Conservation (phyloP, 1,140 invertebrate genomes). For the Bombus impatiens region DNA sequence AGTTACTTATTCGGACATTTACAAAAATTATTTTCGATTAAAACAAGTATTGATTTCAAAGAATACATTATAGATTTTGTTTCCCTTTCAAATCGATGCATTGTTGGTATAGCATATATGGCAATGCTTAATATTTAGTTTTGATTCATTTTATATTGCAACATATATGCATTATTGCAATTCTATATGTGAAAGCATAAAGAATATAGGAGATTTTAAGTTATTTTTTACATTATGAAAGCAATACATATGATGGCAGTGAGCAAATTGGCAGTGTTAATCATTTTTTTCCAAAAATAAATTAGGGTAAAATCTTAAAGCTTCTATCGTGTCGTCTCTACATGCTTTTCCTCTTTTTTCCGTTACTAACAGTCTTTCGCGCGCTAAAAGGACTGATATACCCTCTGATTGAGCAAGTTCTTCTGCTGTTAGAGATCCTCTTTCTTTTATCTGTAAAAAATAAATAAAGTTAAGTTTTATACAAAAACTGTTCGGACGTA, state of each 20-base stretch:
- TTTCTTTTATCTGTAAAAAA: slow-evolving; percentile 87
- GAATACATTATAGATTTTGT: neutral
- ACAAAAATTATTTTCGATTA: neutral
- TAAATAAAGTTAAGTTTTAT: neutral
- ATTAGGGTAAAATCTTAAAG: slow-evolving; percentile 96
- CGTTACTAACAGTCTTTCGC: slow-evolving; percentile 91
- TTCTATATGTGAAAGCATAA: slow-evolving; percentile 16
- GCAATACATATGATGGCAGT: neutral
- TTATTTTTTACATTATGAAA: slow-evolving; percentile 16
- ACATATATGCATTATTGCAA: too few species aligned
- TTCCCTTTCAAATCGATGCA: slow-evolving; percentile 7
- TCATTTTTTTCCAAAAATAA: slow-evolving; percentile 84
- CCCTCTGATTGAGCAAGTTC: slow-evolving; percentile 91
- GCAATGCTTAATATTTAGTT: slow-evolving; percentile 3
- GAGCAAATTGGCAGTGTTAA: slow-evolving; percentile 61
- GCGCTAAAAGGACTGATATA: slow-evolving; percentile 94
- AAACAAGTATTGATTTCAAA: neutral
- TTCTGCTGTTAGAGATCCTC: slow-evolving; percentile 90
- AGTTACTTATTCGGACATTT: neutral
- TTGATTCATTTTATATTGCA: slow-evolving; percentile 4
- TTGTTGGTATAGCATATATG: slow-evolving; percentile 11
- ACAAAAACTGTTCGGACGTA: slow-evolving; percentile 38
- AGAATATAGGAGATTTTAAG: slow-evolving; percentile 36
- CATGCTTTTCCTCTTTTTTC: slow-evolving; percentile 94
- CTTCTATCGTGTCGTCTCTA: slow-evolving; percentile 96